Base-by-base conservation (phyloP, 2,888 invertebrate species). In the Caenorhabditis auriculariae region DNA sequence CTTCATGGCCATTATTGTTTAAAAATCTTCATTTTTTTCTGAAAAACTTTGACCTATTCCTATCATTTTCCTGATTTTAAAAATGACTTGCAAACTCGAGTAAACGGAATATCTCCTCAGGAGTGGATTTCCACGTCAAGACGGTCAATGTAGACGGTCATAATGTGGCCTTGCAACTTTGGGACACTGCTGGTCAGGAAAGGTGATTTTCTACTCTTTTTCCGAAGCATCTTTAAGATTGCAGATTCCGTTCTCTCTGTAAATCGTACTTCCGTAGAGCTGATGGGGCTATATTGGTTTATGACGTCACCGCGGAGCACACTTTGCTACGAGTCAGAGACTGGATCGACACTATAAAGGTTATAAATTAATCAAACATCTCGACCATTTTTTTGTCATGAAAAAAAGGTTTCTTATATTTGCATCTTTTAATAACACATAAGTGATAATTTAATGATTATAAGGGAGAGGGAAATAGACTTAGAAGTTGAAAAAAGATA, bases 101-200 rank as follows among this genome's bases (percentile, higher is more conserved):
- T n/a, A n/a, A n/a, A n/a, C n/a, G n/a, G n/a, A n/a, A n/a, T n/a
- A n/a, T n/a, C n/a, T 38, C 29, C 69, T 9, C 57, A 84, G 85
- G 86, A 26, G 85, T 87, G 4, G 87, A 87, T 72, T 86, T 86
- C 57, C 86, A 87, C 69, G 85, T 86, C 48, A 84, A 86, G 67
- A 85, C 85, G 1, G 81, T 87, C 7, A 83, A 84, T 27, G 82
- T 87, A 19, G 87, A 87, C 66, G 83, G 83, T 28, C 81, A 82
- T 64, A 83, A 83, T 56, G 83, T 85, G 4, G 83, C 84, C 21
- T 75, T 85, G 2, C 85, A 86, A 56, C 72, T 86, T 6, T 87
- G 87, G 87, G 87, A 87, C 70, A 87, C 87, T 2, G 87, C 87
- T 23, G 87, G 87, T 3, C 85, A 86, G 72, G 85, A 85, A 75